These are phyloP conservation scores for Betta splendens DNA, from an alignment of 2,797 vertebrate genomes.

Conservation along the genomic window DNA sequence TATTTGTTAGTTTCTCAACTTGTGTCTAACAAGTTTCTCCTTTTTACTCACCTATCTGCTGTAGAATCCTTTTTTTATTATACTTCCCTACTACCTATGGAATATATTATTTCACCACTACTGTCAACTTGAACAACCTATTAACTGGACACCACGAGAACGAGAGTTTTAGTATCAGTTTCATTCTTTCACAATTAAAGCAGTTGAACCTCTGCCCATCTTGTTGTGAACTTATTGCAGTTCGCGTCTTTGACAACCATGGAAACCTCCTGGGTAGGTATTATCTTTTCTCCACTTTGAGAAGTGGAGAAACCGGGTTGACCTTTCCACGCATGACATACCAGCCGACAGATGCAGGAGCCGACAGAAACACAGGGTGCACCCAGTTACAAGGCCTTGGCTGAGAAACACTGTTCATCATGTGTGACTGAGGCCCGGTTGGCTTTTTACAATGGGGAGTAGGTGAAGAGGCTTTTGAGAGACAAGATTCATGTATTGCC, in stretches of 20 bases:
- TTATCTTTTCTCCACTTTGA: constrained; percentile 34
- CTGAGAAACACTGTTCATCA: constrained; percentile 41
- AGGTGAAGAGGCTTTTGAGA: constrained; percentile 63
- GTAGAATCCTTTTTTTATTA: neutral
- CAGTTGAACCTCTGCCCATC: constrained; percentile 24
- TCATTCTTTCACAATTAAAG: constrained; percentile 7
- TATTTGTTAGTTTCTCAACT: constrained; percentile 21
- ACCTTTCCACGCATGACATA: constrained; percentile 76
- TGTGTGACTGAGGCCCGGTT: constrained; percentile 27
- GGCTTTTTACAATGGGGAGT: constrained; percentile 35
- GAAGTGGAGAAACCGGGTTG: constrained; percentile 60
- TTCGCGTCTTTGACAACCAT: constrained; percentile 50
- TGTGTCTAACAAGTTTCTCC: neutral
- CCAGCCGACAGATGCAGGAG: constrained; percentile 60
- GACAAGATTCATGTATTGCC: constrained; percentile 57
- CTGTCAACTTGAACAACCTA: constrained; percentile 6
- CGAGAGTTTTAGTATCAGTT: neutral
- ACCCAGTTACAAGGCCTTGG: constrained; percentile 47
- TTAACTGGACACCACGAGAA: neutral
- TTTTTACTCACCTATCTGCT: constrained; percentile 11
- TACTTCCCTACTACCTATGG: neutral
- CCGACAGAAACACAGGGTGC: constrained; percentile 61
- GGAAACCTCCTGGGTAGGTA: constrained; percentile 55
- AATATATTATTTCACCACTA: constrained; percentile 7
- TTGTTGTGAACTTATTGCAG: constrained; percentile 34